These are phyloP conservation scores for Eubasilissa regina DNA, from an alignment of 1,140 invertebrate genomes.

Conservation along the genomic window DNA sequence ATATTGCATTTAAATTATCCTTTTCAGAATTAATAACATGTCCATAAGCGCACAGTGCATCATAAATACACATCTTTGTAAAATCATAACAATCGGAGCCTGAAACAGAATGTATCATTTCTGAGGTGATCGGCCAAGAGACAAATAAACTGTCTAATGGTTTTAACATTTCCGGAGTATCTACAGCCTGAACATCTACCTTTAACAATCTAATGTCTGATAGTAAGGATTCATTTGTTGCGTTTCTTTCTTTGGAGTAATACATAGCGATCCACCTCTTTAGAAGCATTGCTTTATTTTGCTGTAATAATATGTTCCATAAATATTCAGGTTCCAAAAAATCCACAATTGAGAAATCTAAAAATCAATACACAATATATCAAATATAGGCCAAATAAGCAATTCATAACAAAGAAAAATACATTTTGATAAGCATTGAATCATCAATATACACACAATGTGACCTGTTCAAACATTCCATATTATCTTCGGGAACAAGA, in stretches of 20 bases:
- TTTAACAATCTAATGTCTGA: conserved; percentile 45
- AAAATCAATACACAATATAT: conserved; percentile 58
- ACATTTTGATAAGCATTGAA: no score
- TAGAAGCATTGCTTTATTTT: conserved; percentile 71
- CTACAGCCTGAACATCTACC: conserved; percentile 40
- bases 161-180: conserved; percentile 62
- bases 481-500: no score
- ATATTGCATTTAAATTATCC: conserved; percentile 70
- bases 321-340: conserved; percentile 70
- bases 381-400: not conserved
- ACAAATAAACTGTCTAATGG: conserved; percentile 71
- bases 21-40: conserved; percentile 71
- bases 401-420: no score
- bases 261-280: conserved; percentile 71
- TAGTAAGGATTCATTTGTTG: conserved; percentile 29
- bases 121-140: conserved; percentile 72
- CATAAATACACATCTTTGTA: conserved; percentile 72
- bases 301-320: conserved; percentile 71
- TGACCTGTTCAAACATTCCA: no score
- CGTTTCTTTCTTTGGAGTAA: conserved; percentile 51
- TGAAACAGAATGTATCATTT: conserved; percentile 74
- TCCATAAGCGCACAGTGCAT: conserved; percentile 73
- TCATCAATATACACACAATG: no score
- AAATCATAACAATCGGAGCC: conserved; percentile 70
- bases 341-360: conserved; percentile 70